phyloP scores from a whole-genome alignment of 2,113 vertebrate species.

The Pteropus alecto region DNA sequence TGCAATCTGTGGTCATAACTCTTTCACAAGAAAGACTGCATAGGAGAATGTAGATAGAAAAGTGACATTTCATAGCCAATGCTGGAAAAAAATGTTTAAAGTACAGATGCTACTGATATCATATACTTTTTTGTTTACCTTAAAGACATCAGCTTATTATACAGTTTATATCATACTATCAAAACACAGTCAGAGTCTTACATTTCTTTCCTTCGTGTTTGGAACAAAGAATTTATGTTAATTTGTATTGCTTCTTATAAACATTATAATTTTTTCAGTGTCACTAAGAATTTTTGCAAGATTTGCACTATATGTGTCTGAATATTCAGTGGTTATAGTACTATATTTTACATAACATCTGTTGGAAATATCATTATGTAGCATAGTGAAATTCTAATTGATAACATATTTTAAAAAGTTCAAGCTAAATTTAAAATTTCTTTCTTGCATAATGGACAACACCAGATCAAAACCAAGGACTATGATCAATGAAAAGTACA shows the following conservation, averaged over 20 bases:
- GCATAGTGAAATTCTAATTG: conserved; percentile 58
- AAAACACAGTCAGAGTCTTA: background rate
- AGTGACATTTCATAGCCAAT: background rate
- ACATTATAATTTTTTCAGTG: conserved; percentile 54
- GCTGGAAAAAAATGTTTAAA: background rate
- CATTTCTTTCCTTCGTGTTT: conserved; percentile 16
- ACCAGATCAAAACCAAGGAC: background rate
- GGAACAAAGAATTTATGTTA: conserved; percentile 40
- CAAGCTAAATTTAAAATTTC: conserved; percentile 67
- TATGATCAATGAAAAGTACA: background rate
- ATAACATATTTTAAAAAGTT: conserved; percentile 65
- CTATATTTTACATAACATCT: conserved; percentile 65
- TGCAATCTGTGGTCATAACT: background rate
- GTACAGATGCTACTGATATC: background rate
- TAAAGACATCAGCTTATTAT: conserved; percentile 40
- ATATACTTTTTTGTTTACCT: conserved; percentile 37
- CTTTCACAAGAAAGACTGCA: background rate
- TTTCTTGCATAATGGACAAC: conserved; percentile 54
- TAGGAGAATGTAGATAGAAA: background rate
- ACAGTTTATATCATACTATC: conserved; percentile 23
- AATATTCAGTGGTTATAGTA: conserved; percentile 65
- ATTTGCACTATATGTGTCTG: conserved; percentile 44
- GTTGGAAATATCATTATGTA: conserved; percentile 66
- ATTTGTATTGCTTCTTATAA: conserved; percentile 56
- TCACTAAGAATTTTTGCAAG: conserved; percentile 61